Base-by-base conservation (phyloP, 2,888 invertebrate species). In the Smittia sp. region DNA sequence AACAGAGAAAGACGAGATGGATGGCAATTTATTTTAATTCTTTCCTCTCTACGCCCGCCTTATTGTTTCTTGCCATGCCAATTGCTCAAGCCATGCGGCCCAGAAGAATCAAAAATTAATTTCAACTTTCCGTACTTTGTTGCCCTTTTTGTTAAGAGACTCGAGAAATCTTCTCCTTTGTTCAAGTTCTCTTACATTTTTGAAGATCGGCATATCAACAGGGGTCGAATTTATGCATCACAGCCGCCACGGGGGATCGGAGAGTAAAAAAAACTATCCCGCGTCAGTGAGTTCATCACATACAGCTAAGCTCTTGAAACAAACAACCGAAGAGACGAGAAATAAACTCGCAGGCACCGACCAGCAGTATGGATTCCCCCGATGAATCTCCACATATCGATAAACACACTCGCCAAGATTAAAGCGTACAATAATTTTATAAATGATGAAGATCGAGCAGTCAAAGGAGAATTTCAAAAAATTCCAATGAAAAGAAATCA, bases 221-320 rank as follows among this genome's bases (percentile, higher is more conserved):
- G 63, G 63, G 63, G 63, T 63, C 63, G 63, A 63, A 63, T 63
- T 63, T 63, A 63, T 63, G 63, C 63, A 63, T 63, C 63, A 63
- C 63, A 63, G 63, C 22, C 63, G n/a, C 63, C 63, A 27, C 27
- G 20, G 63, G 63, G 63, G 25, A 13, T 15, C 27, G 15, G 27
- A 63, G 25, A 63, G 22, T 22, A 58, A 22, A 58, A 58, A 63
- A 24, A 24, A 22, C 25, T 63, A 63, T 63, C 63, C 63, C 25
- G 63, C 63, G 63, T 63, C 4, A 20, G 63, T 63, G 63, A 63
- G 63, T 63, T 63, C 63, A 27, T 63, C 63, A 27, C 25, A 58
- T 24, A 22, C 22, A 58, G 15, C 58, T 24, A 63, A 63, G 27
- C 27, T 63, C 58, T 4, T 22, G 22, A 63, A 63, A 63, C 20